phyloP scores from a whole-genome alignment of 2,888 invertebrate species.

The Tupiocoris notatus region DNA sequence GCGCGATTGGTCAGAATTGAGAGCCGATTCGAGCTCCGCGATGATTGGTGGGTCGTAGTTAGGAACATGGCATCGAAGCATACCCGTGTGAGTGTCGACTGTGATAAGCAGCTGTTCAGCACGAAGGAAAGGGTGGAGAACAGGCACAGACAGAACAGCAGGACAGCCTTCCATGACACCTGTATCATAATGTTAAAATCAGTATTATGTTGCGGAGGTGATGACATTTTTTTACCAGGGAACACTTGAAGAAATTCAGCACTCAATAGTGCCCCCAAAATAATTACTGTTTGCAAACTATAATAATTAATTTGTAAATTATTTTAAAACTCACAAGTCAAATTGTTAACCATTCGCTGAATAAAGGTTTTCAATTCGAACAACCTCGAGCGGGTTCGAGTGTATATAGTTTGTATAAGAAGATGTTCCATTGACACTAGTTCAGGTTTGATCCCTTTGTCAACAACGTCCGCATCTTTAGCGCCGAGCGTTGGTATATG shows the following conservation, averaged over 20 bases:
- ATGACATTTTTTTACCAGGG: neutral
- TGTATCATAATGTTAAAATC: conserved; percentile 52
- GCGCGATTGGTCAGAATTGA: conserved; percentile 71
- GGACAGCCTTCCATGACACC: conserved; percentile 89
- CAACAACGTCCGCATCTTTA: conserved; percentile 69
- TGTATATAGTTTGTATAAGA: conserved; percentile 91
- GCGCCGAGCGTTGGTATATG: conserved; percentile 68
- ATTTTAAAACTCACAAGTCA: conserved; percentile 63
- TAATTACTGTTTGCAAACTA: neutral
- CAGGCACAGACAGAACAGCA: conserved; percentile 85
- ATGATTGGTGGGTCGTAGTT: conserved; percentile 82
- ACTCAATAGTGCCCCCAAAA: too few species aligned
- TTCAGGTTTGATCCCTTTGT: conserved; percentile 80
- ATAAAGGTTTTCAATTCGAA: conserved; percentile 77
- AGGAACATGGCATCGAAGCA: conserved; percentile 86
- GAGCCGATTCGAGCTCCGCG: conserved; percentile 75
- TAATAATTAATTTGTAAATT: neutral
- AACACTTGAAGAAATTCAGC: neutral
- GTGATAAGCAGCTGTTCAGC: conserved; percentile 90
- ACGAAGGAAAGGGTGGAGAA: conserved; percentile 82
- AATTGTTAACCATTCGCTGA: conserved; percentile 67
- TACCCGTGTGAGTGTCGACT: conserved; percentile 91
- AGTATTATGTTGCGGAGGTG: neutral
- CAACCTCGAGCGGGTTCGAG: conserved; percentile 80
- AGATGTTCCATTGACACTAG: conserved; percentile 93